phyloP scores from a whole-genome alignment of 2,888 invertebrate species.

The Drosophila testacea region DNA sequence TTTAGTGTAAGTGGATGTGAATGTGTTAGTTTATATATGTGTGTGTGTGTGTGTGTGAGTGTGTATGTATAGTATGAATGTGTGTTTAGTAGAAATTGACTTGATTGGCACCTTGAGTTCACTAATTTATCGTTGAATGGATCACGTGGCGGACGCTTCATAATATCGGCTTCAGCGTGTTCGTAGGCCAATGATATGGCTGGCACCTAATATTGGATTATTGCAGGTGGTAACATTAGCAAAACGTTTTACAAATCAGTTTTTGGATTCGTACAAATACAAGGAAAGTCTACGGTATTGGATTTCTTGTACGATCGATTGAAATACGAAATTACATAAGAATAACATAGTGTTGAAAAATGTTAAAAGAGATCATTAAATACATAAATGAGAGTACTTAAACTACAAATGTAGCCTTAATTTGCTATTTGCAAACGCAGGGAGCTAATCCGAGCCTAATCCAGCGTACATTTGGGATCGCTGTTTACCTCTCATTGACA shows the following conservation, averaged over 20 bases:
- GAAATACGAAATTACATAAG: constrained; percentile 18
- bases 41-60: constrained; percentile 31
- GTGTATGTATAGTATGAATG: constrained; percentile 23
- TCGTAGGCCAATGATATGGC: constrained; percentile 95
- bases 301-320: constrained; percentile 17
- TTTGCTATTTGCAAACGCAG: background rate
- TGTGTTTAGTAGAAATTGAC: constrained; percentile 68
- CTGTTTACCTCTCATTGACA: constrained; percentile 96
- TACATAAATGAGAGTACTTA: constrained; percentile 28
- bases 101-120: constrained; percentile 87
- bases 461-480: constrained; percentile 12
- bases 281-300: constrained; percentile 13
- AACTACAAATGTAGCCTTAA: constrained; percentile 42
- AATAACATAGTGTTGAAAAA: background rate
- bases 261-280: constrained; percentile 36
- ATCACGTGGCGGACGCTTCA: constrained; percentile 94
- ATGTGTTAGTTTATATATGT: constrained; percentile 21
- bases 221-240: constrained; percentile 75
- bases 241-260: constrained; percentile 62
- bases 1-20: constrained; percentile 47
- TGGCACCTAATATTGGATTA: constrained; percentile 87
- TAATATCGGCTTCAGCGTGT: constrained; percentile 94
- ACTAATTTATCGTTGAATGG: constrained; percentile 94
- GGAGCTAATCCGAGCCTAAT: constrained; percentile 33
- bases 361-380: constrained; percentile 15